A percentile compares a stretch with the other conserved stretches of the same genome.
These are phyloP conservation scores for Elephantulus edwardii DNA, from an alignment of 2,113 vertebrate species.

Conservation along the genomic window DNA sequence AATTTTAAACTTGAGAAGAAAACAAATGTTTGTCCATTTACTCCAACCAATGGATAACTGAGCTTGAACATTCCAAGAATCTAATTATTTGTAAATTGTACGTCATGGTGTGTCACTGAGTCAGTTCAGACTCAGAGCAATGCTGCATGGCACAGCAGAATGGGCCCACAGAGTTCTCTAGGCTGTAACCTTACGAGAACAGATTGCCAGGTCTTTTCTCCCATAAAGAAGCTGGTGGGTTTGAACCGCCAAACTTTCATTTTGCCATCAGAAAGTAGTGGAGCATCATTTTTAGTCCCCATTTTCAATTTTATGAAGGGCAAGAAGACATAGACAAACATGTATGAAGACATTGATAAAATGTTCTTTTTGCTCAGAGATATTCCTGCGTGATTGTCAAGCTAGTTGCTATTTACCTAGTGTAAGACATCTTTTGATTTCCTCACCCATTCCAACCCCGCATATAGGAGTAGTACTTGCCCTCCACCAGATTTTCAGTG, in stretches of 20 bases:
- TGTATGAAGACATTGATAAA: no score
- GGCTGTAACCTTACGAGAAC: neutral
- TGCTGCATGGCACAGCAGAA: neutral
- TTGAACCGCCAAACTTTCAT: neutral
- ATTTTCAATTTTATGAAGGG: neutral
- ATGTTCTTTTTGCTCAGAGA: neutral
- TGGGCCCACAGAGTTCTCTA: neutral
- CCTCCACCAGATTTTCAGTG: no score
- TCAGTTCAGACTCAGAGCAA: neutral
- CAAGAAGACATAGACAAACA: neutral
- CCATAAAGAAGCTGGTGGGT: neutral
- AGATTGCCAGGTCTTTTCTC: neutral
- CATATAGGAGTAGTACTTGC: no score
- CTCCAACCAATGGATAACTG: neutral
- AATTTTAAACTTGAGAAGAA: neutral
- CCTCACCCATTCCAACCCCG: no score
- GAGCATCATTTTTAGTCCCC: neutral
- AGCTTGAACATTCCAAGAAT: neutral
- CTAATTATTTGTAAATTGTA: neutral
- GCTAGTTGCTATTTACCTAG: no score
- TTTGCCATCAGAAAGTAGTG: neutral
- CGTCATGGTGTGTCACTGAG: neutral
- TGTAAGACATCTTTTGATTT: no score
- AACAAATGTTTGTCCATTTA: neutral
- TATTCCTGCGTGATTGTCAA: neutral